Evolutionary conservation across 2,113 vertebrate species (phyloP).

Genomic region (Variabilichromis moorii): DNA sequence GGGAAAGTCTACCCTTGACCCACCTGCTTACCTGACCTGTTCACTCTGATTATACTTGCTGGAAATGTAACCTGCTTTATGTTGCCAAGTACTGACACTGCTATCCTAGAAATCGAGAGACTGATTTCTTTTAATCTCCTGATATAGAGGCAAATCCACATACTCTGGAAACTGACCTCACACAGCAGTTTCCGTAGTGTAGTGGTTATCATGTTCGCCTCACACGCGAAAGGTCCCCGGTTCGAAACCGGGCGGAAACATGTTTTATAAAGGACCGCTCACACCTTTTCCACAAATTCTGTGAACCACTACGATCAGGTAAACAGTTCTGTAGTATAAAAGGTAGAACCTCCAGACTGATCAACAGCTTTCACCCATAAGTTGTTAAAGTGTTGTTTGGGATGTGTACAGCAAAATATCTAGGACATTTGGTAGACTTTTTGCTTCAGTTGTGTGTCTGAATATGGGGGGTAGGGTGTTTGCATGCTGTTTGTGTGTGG

Average conservation of each 20-base stretch:
- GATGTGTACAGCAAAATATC: background rate
- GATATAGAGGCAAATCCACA: background rate
- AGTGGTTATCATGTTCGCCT: slow-evolving; percentile 95
- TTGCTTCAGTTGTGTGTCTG: background rate
- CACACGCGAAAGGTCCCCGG: slow-evolving; percentile 90
- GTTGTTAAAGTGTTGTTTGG: background rate
- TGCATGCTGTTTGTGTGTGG: background rate
- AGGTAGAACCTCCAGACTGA: background rate
- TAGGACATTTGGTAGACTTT: background rate
- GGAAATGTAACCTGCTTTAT: background rate
- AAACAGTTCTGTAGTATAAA: background rate
- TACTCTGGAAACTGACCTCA: rapidly evolving
- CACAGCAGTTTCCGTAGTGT: slow-evolving; percentile 81
- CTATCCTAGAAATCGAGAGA: background rate
- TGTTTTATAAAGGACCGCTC: rapidly evolving
- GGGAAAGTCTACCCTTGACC: background rate
- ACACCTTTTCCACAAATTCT: background rate
- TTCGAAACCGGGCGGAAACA: slow-evolving; percentile 90
- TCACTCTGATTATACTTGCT: background rate
- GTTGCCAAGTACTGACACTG: background rate
- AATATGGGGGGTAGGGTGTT: background rate
- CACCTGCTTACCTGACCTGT: background rate
- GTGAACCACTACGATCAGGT: rapidly evolving
- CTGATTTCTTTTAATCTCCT: background rate
- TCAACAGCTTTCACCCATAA: background rate